Conservation (phyloP, 2,888 invertebrate genomes). For the Stenotaenia linearis region DNA sequence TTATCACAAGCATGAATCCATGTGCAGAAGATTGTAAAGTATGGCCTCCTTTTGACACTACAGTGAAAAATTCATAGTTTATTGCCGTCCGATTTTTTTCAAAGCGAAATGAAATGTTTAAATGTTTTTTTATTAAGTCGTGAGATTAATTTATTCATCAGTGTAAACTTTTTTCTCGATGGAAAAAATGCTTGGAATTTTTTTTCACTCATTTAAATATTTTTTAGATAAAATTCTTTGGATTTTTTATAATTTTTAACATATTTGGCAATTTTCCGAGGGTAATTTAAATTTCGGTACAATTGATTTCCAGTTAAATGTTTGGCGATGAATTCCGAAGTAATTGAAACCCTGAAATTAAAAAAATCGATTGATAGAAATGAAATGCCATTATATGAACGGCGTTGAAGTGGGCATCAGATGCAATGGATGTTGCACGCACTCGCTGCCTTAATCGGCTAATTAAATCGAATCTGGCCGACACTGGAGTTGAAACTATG, state of each 20-base stretch:
- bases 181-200: too few relatives aligned
- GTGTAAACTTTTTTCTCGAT: too few relatives aligned
- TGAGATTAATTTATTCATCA: too few relatives aligned
- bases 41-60: neutral
- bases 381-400: neutral
- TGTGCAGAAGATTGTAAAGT: slow-evolving; percentile 7
- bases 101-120: neutral
- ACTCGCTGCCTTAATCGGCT: neutral
- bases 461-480: slow-evolving; percentile 19
- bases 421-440: slow-evolving; percentile 10
- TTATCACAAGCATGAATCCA: slow-evolving; percentile 5
- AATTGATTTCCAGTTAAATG: neutral
- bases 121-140: neutral
- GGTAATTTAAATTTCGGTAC: too few relatives aligned
- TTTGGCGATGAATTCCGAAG: neutral
- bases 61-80: slow-evolving; percentile 9
- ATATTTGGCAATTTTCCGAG: too few relatives aligned
- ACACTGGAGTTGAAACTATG: slow-evolving; percentile 10
- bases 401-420: neutral
- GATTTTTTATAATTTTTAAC: too few relatives aligned
- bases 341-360: neutral
- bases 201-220: too few relatives aligned
- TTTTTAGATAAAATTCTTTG: too few relatives aligned
- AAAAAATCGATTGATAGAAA: neutral
- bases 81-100: neutral